These are phyloP conservation scores for Rhamnusium bicolor DNA, from an alignment of 2,888 invertebrate genomes.

Conservation along the genomic window DNA sequence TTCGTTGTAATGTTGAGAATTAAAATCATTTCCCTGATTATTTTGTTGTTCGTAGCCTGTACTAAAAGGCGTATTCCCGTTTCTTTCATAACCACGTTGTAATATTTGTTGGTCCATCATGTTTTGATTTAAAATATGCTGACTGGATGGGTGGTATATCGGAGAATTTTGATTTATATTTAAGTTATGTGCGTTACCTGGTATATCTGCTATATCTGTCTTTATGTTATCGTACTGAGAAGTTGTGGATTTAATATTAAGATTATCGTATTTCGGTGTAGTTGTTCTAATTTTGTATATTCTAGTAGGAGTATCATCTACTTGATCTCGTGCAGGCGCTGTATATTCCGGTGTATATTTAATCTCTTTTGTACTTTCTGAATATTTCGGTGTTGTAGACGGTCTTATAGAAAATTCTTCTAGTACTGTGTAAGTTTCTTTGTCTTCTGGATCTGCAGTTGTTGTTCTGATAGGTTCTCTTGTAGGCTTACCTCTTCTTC, in stretches of 20 bases:
- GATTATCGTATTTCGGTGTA: constrained; percentile 33
- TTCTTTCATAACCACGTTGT: constrained; percentile 18
- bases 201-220: constrained; percentile 52
- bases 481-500: constrained; percentile 52
- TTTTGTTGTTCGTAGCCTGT: constrained; percentile 28
- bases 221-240: constrained; percentile 44
- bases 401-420: constrained; percentile 61
- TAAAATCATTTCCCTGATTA: constrained; percentile 20
- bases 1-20: constrained; percentile 20
- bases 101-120: constrained; percentile 48
- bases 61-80: not conserved
- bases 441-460: constrained; percentile 48
- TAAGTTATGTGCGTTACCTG: constrained; percentile 50
- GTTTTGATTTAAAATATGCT: constrained; percentile 48
- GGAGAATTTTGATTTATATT: constrained; percentile 33
- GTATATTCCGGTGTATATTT: constrained; percentile 35
- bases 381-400: constrained; percentile 41
- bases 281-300: constrained; percentile 41
- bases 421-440: constrained; percentile 62
- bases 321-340: constrained; percentile 45
- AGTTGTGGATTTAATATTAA: constrained; percentile 30
- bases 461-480: constrained; percentile 47
- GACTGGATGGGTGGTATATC: constrained; percentile 18
- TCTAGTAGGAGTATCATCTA: constrained; percentile 45
- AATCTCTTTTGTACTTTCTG: constrained; percentile 11